Conservation (phyloP, 2,113 vertebrate species). For the Pristiophorus japonicus region DNA sequence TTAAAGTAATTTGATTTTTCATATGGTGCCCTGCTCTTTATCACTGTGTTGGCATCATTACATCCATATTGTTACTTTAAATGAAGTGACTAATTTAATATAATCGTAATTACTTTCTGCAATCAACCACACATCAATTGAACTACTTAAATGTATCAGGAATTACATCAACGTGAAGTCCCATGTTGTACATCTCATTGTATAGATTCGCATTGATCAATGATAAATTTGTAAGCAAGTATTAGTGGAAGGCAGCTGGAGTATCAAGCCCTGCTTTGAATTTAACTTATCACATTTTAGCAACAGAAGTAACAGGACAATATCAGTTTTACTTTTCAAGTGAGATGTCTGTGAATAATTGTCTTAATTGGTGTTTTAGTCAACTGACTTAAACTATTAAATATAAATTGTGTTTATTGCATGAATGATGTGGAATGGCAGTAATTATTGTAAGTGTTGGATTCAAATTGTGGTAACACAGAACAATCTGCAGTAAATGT, state of each 20-base stretch:
- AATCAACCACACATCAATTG: not conserved
- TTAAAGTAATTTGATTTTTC: not conserved
- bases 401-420: slow-evolving; percentile 29
- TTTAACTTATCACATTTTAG: not conserved
- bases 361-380: slow-evolving; percentile 28
- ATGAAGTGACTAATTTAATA: not conserved
- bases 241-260: not conserved
- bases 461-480: not conserved
- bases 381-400: slow-evolving; percentile 5
- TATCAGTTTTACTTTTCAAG: not conserved
- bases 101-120: slow-evolving; percentile 17
- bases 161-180: not conserved
- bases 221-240: not conserved
- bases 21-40: not conserved
- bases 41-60: not conserved
- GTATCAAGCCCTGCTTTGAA: not conserved
- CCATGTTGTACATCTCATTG: not conserved
- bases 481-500: not conserved
- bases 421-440: not conserved
- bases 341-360: slow-evolving; percentile 24
- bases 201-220: not conserved
- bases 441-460: slow-evolving; percentile 13
- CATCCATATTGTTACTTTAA: not conserved
- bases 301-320: not conserved
- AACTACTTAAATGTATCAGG: not conserved